These are phyloP conservation scores for Keiferia lycopersicella DNA, from an alignment of 2,888 invertebrate genomes.

Conservation along the genomic window DNA sequence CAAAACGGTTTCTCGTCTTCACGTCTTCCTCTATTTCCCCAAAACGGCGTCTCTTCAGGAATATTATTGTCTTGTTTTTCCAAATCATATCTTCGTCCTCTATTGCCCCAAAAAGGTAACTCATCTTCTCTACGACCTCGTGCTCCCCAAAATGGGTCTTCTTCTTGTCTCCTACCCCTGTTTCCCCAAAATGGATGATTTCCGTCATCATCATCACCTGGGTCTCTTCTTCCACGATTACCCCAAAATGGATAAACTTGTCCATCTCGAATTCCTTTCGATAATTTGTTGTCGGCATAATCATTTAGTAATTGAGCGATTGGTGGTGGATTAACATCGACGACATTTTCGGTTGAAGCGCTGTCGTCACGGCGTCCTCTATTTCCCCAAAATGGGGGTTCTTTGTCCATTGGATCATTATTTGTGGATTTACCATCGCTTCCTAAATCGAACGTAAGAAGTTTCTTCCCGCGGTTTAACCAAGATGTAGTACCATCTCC, in stretches of 20 bases:
- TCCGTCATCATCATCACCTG: conserved; percentile 37
- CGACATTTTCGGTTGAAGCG: conserved; percentile 46
- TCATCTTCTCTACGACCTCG: conserved; percentile 52
- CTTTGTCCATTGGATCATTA: conserved; percentile 44
- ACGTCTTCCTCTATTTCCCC: conserved; percentile 66
- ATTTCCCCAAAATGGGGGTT: conserved; percentile 67
- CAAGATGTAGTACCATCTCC: conserved; percentile 54
- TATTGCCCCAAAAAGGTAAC: conserved; percentile 37
- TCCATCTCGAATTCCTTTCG: conserved; percentile 39
- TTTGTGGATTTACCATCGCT: conserved; percentile 25
- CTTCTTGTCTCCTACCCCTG: conserved; percentile 44
- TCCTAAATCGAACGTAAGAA: not conserved
- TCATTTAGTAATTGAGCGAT: not conserved
- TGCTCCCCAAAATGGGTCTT: conserved; percentile 71
- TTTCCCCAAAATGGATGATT: conserved; percentile 45
- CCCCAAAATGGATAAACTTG: conserved; percentile 60
- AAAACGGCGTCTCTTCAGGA: conserved; percentile 48
- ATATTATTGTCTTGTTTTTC: conserved; percentile 7
- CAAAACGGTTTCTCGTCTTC: conserved; percentile 53
- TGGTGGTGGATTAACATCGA: conserved; percentile 36
- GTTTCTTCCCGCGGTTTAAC: conserved; percentile 28
- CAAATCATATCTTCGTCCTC: conserved; percentile 30
- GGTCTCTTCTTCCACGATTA: conserved; percentile 52
- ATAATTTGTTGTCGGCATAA: conserved; percentile 8
- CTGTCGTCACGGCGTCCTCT: conserved; percentile 54